phyloP scores from a whole-genome alignment of 2,113 vertebrate species.

The Dromiciops gliroides region DNA sequence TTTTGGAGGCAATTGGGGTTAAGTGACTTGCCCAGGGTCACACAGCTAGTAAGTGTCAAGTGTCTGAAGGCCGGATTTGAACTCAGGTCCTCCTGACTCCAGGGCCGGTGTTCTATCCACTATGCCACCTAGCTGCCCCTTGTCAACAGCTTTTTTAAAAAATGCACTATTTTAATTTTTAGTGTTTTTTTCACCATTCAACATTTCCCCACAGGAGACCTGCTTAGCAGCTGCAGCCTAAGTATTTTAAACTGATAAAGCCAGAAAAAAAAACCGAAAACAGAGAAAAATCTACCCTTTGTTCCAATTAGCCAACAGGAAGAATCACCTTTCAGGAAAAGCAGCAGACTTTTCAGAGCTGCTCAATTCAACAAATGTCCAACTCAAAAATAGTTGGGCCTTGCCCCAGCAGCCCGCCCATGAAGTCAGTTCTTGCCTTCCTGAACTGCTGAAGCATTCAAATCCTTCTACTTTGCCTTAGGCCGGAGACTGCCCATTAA shows the following conservation, averaged over 20 bases:
- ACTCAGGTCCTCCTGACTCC: too few relatives aligned
- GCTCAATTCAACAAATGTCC: constrained; percentile 23
- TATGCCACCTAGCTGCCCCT: too few relatives aligned
- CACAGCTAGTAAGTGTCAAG: too few relatives aligned
- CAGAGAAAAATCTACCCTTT: constrained; percentile 15
- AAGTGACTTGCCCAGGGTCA: too few relatives aligned
- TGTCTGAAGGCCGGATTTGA: too few relatives aligned
- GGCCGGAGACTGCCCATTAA: constrained; percentile 45
- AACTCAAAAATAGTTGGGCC: constrained; percentile 38
- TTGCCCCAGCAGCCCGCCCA: not conserved
- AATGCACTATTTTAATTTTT: not conserved
- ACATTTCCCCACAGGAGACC: not conserved
- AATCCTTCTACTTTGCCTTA: not conserved
- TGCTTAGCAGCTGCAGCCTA: constrained; percentile 49
- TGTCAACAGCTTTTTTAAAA: not conserved
- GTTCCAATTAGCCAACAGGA: constrained; percentile 68
- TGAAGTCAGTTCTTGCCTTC: constrained; percentile 31
- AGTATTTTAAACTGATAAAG: constrained; percentile 31
- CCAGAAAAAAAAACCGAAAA: constrained; percentile 63
- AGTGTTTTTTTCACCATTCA: constrained; percentile 21
- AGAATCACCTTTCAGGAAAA: constrained; percentile 62
- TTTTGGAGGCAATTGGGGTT: too few relatives aligned
- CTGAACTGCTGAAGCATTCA: constrained; percentile 44
- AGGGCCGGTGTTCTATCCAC: too few relatives aligned
- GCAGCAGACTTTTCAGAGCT: constrained; percentile 33